Conservation (phyloP, 2,888 invertebrate species). For the Lobophora halterata region DNA sequence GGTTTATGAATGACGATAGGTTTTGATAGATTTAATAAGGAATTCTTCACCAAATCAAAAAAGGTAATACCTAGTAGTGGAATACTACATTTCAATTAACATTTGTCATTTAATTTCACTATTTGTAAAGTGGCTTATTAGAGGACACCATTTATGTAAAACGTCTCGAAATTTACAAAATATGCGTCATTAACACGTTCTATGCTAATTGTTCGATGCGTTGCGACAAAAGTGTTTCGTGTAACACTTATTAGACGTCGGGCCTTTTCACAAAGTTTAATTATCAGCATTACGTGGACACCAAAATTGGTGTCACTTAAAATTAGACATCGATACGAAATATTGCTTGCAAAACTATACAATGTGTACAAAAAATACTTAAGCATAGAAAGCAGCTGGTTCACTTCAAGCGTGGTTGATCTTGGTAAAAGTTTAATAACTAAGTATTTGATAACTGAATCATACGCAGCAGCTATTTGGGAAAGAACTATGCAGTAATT, state of each 20-base stretch:
- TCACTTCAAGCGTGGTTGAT: not conserved
- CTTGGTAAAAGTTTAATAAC: too few relatives aligned
- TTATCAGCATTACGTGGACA: conserved; percentile 73
- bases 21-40: too few relatives aligned
- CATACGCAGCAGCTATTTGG: too few relatives aligned
- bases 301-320: conserved; percentile 55
- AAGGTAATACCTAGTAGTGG: too few relatives aligned
- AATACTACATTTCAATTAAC: too few relatives aligned
- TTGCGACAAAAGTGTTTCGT: conserved; percentile 66
- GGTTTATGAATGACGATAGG: too few relatives aligned
- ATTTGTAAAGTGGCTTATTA: conserved; percentile 31
- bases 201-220: conserved; percentile 66
- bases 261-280: conserved; percentile 72
- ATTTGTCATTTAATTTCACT: conserved; percentile 19
- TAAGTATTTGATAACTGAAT: too few relatives aligned
- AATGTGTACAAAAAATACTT: conserved; percentile 44
- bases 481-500: too few relatives aligned
- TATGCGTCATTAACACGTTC: conserved; percentile 71
- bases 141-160: conserved; percentile 42
- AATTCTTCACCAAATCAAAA: too few relatives aligned
- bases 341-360: conserved; percentile 65
- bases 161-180: conserved; percentile 58
- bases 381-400: conserved; percentile 21
- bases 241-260: conserved; percentile 70
- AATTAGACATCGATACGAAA: conserved; percentile 46